Conservation (phyloP, 2,797 vertebrate species). For the Nannoperca australis region DNA sequence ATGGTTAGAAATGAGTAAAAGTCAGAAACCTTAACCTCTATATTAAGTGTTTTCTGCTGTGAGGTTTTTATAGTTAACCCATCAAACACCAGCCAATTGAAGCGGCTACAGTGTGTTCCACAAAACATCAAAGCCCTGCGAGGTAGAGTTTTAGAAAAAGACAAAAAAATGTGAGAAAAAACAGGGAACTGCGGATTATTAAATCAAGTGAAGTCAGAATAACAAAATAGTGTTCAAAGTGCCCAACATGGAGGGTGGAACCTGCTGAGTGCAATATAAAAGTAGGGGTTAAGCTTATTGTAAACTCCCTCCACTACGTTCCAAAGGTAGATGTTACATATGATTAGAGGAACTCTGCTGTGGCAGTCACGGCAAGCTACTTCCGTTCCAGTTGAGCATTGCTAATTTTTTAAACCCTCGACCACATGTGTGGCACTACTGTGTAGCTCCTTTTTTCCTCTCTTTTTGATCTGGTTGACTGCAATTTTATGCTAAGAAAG, state of each 20-base stretch:
- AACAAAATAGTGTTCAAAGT: slow-evolving; percentile 90
- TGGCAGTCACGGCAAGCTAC: slow-evolving; percentile 83
- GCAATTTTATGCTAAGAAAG: slow-evolving; percentile 83
- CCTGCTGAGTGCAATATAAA: slow-evolving; percentile 90
- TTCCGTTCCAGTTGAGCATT: slow-evolving; percentile 89
- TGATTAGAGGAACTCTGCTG: slow-evolving; percentile 87
- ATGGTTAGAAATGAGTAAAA: slow-evolving; percentile 14
- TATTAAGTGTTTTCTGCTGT: slow-evolving; percentile 38
- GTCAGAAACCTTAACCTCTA: slow-evolving; percentile 35
- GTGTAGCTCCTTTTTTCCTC: slow-evolving; percentile 68
- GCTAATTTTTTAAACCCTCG: slow-evolving; percentile 88
- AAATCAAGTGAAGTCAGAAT: slow-evolving; percentile 87
- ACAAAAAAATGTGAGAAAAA: slow-evolving; percentile 36
- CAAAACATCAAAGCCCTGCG: slow-evolving; percentile 72
- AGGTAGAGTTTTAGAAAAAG: slow-evolving; percentile 47
- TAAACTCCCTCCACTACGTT: slow-evolving; percentile 88
- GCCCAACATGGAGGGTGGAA: slow-evolving; percentile 86
- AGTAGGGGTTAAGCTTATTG: slow-evolving; percentile 91
- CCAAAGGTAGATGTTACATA: slow-evolving; percentile 87
- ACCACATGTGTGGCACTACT: slow-evolving; percentile 80
- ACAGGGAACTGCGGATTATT: slow-evolving; percentile 82
- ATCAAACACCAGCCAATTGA: slow-evolving; percentile 47
- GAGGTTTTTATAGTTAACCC: slow-evolving; percentile 43
- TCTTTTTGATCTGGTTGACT: slow-evolving; percentile 76
- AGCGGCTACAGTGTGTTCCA: slow-evolving; percentile 54